Evolutionary conservation across 2,888 invertebrate species (phyloP).

Genomic region (Therioaphis trifolii): DNA sequence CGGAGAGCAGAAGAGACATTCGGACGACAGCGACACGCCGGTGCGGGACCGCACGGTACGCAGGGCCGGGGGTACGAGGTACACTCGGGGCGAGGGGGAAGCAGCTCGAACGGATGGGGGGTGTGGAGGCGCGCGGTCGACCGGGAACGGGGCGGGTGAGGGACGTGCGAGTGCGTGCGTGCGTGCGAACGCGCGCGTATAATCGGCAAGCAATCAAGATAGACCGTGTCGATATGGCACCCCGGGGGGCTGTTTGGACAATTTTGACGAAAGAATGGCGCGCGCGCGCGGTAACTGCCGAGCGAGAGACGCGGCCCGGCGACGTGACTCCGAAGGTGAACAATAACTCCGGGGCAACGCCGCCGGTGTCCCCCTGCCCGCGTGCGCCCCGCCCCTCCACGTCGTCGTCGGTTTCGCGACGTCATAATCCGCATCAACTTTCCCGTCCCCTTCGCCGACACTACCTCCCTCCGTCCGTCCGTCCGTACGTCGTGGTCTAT

Average conservation of each 20-base stretch:
- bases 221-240: constrained; percentile 59
- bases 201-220: constrained; percentile 62
- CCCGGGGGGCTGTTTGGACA: constrained; percentile 58
- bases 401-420: constrained; percentile 1
- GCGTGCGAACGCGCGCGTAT: constrained; percentile 21
- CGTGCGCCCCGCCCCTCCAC: background rate
- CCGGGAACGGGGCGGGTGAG: too few relatives aligned
- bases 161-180: background rate
- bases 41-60: too few relatives aligned
- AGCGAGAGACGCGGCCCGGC: constrained; percentile 55
- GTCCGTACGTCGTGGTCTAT: too few relatives aligned
- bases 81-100: background rate
- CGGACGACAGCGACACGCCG: too few relatives aligned
- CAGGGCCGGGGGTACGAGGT: background rate
- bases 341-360: constrained; percentile 35
- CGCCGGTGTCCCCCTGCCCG: too few relatives aligned
- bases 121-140: background rate
- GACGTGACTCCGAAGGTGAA: constrained; percentile 61
- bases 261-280: constrained; percentile 60
- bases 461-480: background rate
- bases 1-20: too few relatives aligned
- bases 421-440: constrained; percentile 30
- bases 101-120: background rate
- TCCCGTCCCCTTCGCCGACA: background rate
- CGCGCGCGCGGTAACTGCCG: constrained; percentile 58